Conservation (phyloP, 2,797 vertebrate species). For the Karalla daura region DNA sequence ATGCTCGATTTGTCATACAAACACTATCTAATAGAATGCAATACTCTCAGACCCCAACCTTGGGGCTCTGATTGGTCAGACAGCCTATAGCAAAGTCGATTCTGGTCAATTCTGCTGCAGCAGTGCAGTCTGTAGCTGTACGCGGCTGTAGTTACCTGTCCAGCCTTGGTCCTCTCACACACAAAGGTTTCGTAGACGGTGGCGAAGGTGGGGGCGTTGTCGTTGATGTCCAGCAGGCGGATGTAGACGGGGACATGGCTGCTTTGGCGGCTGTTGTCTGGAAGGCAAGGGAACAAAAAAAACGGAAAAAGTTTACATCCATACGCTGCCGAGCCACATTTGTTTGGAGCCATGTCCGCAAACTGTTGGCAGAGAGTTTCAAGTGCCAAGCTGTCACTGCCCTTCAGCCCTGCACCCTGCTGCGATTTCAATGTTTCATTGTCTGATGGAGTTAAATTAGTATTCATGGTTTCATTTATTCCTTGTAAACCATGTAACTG, state of each 20-base stretch:
- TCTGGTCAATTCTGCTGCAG: neutral
- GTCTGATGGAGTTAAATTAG: neutral
- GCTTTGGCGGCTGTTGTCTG: slow-evolving; percentile 92
- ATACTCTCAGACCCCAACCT: neutral
- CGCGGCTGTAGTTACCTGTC: too few species aligned
- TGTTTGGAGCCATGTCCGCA: neutral
- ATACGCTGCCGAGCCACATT: neutral
- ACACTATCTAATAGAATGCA: neutral
- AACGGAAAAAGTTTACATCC: neutral
- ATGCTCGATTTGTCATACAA: too few species aligned
- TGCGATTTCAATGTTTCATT: neutral
- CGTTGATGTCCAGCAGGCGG: slow-evolving; percentile 93
- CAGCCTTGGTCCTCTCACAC: slow-evolving; percentile 93
- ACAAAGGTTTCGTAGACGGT: slow-evolving; percentile 92
- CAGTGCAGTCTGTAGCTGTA: too few species aligned
- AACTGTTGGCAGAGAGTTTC: neutral
- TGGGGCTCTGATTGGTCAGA: neutral
- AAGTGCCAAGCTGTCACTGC: too few species aligned
- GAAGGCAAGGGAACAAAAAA: slow-evolving; percentile 1
- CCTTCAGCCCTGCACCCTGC: too few species aligned
- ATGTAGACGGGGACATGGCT: slow-evolving; percentile 90
- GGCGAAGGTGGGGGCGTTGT: slow-evolving; percentile 93
- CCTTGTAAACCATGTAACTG: too few species aligned
- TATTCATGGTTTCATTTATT: too few species aligned
- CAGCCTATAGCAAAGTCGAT: neutral